phyloP scores from a whole-genome alignment of 2,888 invertebrate genomes.

The Cactoblastis cactorum region DNA sequence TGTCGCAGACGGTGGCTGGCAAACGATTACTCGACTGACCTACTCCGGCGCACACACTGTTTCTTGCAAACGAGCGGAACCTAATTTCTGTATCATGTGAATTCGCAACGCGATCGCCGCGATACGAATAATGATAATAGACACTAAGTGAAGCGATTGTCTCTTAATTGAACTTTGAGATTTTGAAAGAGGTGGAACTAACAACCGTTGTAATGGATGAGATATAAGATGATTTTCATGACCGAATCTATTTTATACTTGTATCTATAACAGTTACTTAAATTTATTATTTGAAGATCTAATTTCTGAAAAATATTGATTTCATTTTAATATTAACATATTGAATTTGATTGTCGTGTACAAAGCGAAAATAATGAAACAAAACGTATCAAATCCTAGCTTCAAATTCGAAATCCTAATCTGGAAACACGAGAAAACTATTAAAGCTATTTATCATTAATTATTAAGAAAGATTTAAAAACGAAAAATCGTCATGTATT shows the following conservation, averaged over 20 bases:
- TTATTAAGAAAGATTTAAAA: too few relatives aligned
- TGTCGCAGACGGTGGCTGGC: conserved; percentile 55
- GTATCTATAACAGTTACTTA: neutral
- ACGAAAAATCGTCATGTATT: too few relatives aligned
- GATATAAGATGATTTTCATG: neutral
- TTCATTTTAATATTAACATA: too few relatives aligned
- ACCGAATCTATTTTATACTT: neutral
- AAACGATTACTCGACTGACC: conserved; percentile 78
- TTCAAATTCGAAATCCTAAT: neutral
- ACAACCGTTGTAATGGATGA: neutral
- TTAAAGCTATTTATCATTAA: too few relatives aligned
- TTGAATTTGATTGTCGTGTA: too few relatives aligned
- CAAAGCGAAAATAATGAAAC: too few relatives aligned
- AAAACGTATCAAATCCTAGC: too few relatives aligned
- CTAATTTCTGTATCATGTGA: conserved; percentile 75
- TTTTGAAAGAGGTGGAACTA: conserved; percentile 1
- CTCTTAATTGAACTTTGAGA: neutral
- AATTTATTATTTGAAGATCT: too few relatives aligned
- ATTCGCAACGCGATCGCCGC: conserved; percentile 52
- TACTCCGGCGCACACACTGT: conserved; percentile 77
- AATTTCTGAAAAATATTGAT: too few relatives aligned
- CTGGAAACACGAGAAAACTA: neutral
- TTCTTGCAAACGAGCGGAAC: conserved; percentile 78
- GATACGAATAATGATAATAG: conserved; percentile 55
- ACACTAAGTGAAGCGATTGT: conserved; percentile 21